A percentile compares a stretch with the other conserved stretches of the same genome.
phyloP scores from a whole-genome alignment of 2,888 invertebrate genomes.

The Drosophila tanythrix region DNA sequence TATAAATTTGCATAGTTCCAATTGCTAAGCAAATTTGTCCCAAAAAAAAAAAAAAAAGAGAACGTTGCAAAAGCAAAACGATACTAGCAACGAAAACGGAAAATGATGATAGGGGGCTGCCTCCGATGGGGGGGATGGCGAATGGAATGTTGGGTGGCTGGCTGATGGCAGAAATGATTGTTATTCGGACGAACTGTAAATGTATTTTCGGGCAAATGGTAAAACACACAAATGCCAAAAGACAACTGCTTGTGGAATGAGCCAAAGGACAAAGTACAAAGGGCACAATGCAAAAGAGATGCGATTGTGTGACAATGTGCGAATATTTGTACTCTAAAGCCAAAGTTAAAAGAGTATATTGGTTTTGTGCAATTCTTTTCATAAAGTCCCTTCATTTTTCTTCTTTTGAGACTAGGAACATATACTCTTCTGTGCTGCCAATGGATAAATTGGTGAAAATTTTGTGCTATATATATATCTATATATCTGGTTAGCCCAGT shows the following conservation, averaged over 20 bases:
- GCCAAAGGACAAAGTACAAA: not conserved
- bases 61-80: conserved; percentile 43
- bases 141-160: conserved; percentile 18
- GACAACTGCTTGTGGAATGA: conserved; percentile 35
- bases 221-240: conserved; percentile 39
- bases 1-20: conserved; percentile 40
- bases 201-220: conserved; percentile 39
- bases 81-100: conserved; percentile 26
- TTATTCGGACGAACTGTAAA: conserved; percentile 45
- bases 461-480: not conserved
- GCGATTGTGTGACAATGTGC: not conserved
- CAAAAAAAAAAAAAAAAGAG: conserved; percentile 17
- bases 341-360: not conserved
- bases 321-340: not conserved
- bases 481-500: not conserved
- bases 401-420: not conserved
- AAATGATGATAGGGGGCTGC: not conserved
- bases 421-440: not conserved
- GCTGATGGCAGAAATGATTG: conserved; percentile 39
- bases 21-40: conserved; percentile 54
- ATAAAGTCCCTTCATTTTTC: not conserved
- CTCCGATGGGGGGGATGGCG: not conserved
- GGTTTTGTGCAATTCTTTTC: not conserved
- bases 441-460: not conserved
- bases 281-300: not conserved